Conservation (phyloP, 2,888 invertebrate species). For the Plusia festucae region DNA sequence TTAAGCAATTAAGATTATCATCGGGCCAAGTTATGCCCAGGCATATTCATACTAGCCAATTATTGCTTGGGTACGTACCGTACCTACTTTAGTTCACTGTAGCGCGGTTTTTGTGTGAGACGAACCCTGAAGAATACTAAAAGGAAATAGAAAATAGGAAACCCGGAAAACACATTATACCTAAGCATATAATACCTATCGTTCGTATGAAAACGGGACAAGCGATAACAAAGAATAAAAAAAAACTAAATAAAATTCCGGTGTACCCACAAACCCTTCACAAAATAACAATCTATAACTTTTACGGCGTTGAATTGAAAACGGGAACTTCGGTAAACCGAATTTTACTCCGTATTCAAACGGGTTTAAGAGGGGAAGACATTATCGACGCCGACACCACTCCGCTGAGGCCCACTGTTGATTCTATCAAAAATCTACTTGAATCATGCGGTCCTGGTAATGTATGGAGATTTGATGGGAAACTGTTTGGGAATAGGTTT, state of each 20-base stretch:
- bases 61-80: too few species aligned
- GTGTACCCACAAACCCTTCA: slow-evolving; percentile 72
- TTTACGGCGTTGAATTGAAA: slow-evolving; percentile 74
- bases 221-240: slow-evolving; percentile 19
- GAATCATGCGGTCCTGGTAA: slow-evolving; percentile 60
- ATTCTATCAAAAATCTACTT: slow-evolving; percentile 87
- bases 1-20: background rate
- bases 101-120: background rate
- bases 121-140: background rate
- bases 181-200: background rate
- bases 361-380: slow-evolving; percentile 77
- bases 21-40: background rate
- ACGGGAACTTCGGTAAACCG: slow-evolving; percentile 81
- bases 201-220: slow-evolving; percentile 17
- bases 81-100: too few species aligned
- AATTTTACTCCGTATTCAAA: slow-evolving; percentile 85
- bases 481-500: background rate
- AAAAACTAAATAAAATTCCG: slow-evolving; percentile 64
- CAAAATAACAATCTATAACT: slow-evolving; percentile 85
- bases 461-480: slow-evolving; percentile 50
- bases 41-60: background rate
- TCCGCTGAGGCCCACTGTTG: slow-evolving; percentile 80
- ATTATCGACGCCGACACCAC: slow-evolving; percentile 84
- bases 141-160: background rate
- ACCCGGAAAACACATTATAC: background rate